Conservation (phyloP, 2,797 vertebrate genomes). For the Limosa lapponica region DNA sequence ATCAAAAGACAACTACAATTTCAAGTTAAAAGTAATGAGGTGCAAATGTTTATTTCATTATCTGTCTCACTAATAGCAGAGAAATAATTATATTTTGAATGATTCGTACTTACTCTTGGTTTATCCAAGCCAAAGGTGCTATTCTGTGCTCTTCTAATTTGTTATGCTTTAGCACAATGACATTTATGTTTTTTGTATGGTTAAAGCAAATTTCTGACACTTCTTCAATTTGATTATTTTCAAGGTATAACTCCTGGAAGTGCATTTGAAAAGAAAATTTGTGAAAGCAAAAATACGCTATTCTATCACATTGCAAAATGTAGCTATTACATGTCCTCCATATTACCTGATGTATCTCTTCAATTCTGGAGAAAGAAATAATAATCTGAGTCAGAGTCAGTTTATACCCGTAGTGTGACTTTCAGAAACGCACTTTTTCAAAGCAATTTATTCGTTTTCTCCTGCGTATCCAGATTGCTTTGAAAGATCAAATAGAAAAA, state of each 20-base stretch:
- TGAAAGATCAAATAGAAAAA: not conserved
- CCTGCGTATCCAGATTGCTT: not conserved
- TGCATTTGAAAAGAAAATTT: conserved; percentile 28
- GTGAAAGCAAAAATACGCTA: not conserved
- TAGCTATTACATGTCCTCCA: not conserved
- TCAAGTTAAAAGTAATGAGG: not conserved
- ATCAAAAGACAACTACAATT: not conserved
- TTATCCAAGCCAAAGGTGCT: conserved; percentile 93
- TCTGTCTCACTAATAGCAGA: not conserved
- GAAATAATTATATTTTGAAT: not conserved
- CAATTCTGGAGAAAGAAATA: not conserved
- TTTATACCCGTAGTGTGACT: not conserved
- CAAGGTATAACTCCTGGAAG: conserved; percentile 91
- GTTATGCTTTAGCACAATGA: conserved; percentile 90
- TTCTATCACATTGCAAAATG: not conserved
- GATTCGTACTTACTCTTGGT: conserved; percentile 86
- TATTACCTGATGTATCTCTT: not conserved
- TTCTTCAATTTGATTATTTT: conserved; percentile 96
- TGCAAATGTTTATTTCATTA: not conserved
- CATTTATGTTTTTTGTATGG: conserved; percentile 88
- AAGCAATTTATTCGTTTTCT: not conserved
- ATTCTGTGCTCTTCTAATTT: conserved; percentile 92
- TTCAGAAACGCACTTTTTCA: not conserved
- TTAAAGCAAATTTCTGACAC: conserved; percentile 93
- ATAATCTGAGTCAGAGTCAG: not conserved